These are phyloP conservation scores for Brachyptera risi DNA, from an alignment of 2,888 invertebrate genomes.

Conservation along the genomic window DNA sequence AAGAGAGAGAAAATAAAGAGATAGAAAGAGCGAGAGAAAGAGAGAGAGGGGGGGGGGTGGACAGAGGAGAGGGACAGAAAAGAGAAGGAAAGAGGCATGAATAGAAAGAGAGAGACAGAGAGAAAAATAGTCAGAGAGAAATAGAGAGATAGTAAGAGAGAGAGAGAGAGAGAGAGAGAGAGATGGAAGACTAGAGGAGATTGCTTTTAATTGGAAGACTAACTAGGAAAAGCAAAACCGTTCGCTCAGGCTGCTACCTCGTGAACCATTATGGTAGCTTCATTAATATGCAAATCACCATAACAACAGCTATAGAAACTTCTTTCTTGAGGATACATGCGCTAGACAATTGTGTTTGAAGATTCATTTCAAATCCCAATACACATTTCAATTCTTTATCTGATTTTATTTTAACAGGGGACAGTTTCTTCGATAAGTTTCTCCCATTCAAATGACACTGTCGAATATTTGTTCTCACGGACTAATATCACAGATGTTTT, in stretches of 20 bases:
- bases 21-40: conserved; percentile 1
- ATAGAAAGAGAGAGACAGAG: neutral
- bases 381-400: too few relatives aligned
- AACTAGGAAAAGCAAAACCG: conserved; percentile 26
- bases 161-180: neutral
- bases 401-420: too few relatives aligned
- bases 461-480: too few relatives aligned
- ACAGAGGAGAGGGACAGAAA: neutral
- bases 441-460: too few relatives aligned
- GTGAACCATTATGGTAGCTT: conserved; percentile 24
- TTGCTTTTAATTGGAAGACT: conserved; percentile 27
- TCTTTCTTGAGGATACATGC: too few relatives aligned
- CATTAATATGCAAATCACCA: conserved; percentile 26
- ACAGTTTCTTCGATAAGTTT: too few relatives aligned
- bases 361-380: too few relatives aligned
- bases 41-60: neutral
- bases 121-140: conserved; percentile 7
- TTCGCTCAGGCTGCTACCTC: neutral
- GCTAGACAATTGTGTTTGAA: too few relatives aligned
- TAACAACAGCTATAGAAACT: too few relatives aligned
- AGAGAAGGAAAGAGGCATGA: neutral
- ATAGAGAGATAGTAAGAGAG: neutral
- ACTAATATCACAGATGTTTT: too few relatives aligned
- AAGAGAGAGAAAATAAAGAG: conserved; percentile 3
- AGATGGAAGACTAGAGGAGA: neutral